Evolutionary conservation across 1,140 invertebrate genomes (phyloP).

Genomic region (Octopus sinensis): DNA sequence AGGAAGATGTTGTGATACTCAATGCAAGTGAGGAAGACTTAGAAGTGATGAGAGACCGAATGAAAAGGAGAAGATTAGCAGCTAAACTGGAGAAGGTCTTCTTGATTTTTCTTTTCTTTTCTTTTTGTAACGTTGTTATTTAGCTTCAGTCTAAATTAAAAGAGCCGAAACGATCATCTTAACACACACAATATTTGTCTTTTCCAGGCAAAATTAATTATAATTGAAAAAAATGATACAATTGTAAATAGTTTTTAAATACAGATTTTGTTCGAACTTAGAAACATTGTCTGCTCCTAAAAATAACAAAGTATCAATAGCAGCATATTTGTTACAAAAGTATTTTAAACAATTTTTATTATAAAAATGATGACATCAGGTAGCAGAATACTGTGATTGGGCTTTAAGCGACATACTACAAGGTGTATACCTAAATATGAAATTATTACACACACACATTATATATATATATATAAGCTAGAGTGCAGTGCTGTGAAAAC

Average conservation of each 20-base stretch:
- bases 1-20: constrained; percentile 79
- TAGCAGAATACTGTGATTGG: neutral
- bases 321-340: neutral
- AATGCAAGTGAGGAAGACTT: constrained; percentile 53
- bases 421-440: neutral
- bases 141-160: neutral
- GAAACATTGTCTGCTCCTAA: no score
- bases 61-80: constrained; percentile 66
- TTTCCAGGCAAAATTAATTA: no score
- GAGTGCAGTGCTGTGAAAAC: no score
- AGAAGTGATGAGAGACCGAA: constrained; percentile 60
- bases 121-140: neutral
- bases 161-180: neutral
- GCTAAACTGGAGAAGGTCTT: constrained; percentile 68
- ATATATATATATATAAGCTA: neutral
- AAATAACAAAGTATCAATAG: no score
- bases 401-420: neutral
- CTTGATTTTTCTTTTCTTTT: neutral
- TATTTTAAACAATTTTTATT: neutral
- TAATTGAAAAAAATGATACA: no score
- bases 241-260: no score
- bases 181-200: neutral
- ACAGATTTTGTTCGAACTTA: no score
- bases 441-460: neutral
- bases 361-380: neutral